These are phyloP conservation scores for Sebastes baramenuke DNA, from an alignment of 2,797 vertebrate species.

Conservation along the genomic window DNA sequence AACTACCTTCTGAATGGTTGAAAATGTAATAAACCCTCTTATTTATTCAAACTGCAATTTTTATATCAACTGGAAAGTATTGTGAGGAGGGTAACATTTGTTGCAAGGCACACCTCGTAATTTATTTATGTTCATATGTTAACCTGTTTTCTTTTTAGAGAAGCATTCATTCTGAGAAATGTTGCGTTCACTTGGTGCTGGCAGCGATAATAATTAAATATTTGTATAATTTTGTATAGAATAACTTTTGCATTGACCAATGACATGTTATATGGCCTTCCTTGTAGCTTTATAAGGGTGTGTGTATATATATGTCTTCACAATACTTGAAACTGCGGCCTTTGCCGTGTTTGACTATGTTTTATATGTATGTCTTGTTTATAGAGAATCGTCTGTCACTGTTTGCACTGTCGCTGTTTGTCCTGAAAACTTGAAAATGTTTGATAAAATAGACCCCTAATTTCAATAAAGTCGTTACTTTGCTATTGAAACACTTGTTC, in stretches of 20 bases:
- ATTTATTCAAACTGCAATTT: slow-evolving; percentile 16
- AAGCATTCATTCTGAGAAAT: neutral
- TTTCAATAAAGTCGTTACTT: slow-evolving; percentile 65
- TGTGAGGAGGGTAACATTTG: neutral
- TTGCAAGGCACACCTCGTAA: neutral
- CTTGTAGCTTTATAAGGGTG: slow-evolving; percentile 5
- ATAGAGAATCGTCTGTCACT: slow-evolving; percentile 7
- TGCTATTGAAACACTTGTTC: neutral
- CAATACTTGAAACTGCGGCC: slow-evolving; percentile 57
- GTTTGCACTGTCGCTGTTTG: slow-evolving; percentile 69
- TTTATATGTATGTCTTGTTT: slow-evolving; percentile 1
- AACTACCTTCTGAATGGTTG: neutral
- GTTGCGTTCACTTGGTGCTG: neutral
- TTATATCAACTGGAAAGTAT: neutral
- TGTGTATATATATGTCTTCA: neutral
- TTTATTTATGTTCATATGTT: neutral
- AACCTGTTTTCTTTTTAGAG: neutral
- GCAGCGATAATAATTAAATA: neutral
- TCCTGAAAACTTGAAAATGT: slow-evolving; percentile 78
- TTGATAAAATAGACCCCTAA: slow-evolving; percentile 53
- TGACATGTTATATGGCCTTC: slow-evolving; percentile 11
- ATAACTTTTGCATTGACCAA: neutral
- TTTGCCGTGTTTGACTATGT: slow-evolving; percentile 2
- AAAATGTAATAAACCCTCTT: slow-evolving; percentile 1
- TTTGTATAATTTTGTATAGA: slow-evolving; percentile 30